Evolutionary conservation across 2,113 vertebrate genomes (phyloP).

Genomic region (Acinonyx jubatus): DNA sequence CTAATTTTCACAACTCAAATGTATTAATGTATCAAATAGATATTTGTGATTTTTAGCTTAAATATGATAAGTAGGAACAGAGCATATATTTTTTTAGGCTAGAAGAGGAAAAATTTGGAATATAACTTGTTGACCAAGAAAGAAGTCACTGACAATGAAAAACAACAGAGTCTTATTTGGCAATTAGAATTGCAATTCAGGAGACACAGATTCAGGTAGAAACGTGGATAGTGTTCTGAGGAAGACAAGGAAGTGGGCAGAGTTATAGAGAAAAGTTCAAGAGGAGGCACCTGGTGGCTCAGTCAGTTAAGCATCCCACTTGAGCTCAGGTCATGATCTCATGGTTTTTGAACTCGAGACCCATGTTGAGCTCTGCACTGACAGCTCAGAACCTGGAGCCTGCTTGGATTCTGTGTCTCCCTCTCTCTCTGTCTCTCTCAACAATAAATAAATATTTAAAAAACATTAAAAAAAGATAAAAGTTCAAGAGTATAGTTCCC

Average conservation of each 20-base stretch:
- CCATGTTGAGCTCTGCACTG: no score
- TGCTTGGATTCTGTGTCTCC: no score
- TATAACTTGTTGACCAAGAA: background rate
- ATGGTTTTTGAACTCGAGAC: no score
- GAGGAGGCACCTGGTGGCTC: background rate
- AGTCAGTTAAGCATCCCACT: no score
- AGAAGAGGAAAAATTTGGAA: background rate
- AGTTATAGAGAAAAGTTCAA: background rate
- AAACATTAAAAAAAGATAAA: background rate
- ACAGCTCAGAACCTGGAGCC: no score
- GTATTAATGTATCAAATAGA: background rate
- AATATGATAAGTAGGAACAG: background rate
- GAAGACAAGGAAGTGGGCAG: background rate
- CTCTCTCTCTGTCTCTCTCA: no score
- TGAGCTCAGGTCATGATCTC: no score
- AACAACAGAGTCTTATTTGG: background rate
- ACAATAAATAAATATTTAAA: no score
- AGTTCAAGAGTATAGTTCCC: background rate
- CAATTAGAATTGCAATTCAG: background rate
- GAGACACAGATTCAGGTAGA: background rate
- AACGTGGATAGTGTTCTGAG: background rate
- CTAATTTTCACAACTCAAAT: background rate
- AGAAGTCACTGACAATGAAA: background rate
- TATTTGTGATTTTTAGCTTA: background rate
- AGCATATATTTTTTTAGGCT: background rate